Conservation (phyloP, 2,888 invertebrate genomes). For the Drosophila birchii region DNA sequence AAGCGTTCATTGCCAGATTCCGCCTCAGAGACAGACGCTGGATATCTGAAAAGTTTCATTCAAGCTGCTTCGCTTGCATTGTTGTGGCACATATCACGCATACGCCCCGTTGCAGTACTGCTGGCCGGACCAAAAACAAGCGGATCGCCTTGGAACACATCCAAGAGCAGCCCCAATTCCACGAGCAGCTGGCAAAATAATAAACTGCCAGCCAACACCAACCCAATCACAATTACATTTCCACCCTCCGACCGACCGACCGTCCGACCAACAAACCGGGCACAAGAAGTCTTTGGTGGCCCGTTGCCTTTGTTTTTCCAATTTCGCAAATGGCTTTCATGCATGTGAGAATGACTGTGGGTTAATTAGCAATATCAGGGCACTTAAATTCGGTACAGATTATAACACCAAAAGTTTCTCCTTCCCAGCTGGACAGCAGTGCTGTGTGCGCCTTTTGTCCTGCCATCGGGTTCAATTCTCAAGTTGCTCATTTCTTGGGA, state of each 20-base stretch:
- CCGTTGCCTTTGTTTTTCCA: slow-evolving; percentile 62
- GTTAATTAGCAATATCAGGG: slow-evolving; percentile 77
- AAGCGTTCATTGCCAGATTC: slow-evolving; percentile 54
- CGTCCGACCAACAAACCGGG: not conserved
- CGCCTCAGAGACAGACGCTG: slow-evolving; percentile 25
- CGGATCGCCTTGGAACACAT: slow-evolving; percentile 26
- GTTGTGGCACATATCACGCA: slow-evolving; percentile 56
- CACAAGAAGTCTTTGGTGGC: slow-evolving; percentile 42
- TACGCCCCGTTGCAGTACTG: slow-evolving; percentile 59
- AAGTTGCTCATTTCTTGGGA: slow-evolving; percentile 46
- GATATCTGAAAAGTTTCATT: slow-evolving; percentile 38
- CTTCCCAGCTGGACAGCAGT: slow-evolving; percentile 9
- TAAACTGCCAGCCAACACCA: slow-evolving; percentile 57
- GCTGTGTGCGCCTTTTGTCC: slow-evolving; percentile 29
- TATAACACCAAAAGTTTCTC: slow-evolving; percentile 64
- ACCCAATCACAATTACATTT: slow-evolving; percentile 45
- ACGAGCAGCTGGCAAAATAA: slow-evolving; percentile 55
- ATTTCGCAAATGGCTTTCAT: slow-evolving; percentile 69
- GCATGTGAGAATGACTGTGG: slow-evolving; percentile 50
- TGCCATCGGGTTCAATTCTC: slow-evolving; percentile 55
- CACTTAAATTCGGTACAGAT: slow-evolving; percentile 68
- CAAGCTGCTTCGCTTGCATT: slow-evolving; percentile 52
- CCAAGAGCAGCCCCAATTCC: slow-evolving; percentile 27
- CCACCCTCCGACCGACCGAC: slow-evolving; percentile 17
- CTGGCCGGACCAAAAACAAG: slow-evolving; percentile 26